These are phyloP conservation scores for Nematostella vectensis DNA, from an alignment of 92 coral and sea anemone species.

Conservation along the genomic window DNA sequence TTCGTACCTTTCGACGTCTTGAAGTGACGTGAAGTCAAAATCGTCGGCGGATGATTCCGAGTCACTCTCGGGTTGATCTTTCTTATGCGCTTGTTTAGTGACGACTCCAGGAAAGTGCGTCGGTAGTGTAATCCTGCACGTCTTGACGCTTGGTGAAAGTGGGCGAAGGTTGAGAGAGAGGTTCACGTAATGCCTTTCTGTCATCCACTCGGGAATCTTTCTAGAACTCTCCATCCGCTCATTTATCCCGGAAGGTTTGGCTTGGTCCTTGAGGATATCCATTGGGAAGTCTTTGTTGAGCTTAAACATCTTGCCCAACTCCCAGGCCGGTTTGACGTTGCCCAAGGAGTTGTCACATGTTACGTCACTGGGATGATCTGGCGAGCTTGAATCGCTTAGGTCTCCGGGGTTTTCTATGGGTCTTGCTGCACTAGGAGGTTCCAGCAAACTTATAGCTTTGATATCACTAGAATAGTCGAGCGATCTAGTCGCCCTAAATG, in stretches of 20 bases:
- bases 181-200: neutral
- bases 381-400: too few relatives aligned
- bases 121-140: neutral
- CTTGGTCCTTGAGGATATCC: conserved; percentile 11
- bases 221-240: neutral
- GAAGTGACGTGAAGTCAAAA: conserved; percentile 1
- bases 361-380: too few relatives aligned
- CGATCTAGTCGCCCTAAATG: too few relatives aligned
- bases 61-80: neutral
- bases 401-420: too few relatives aligned
- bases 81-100: neutral
- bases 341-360: neutral
- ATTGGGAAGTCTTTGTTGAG: conserved; percentile 22
- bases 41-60: conserved; percentile 3
- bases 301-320: conserved; percentile 14
- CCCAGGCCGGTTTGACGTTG: conserved; percentile 29
- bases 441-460: too few relatives aligned
- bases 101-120: neutral
- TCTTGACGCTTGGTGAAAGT: neutral
- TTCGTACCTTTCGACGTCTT: neutral
- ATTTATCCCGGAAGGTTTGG: neutral
- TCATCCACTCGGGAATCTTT: neutral
- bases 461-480: too few relatives aligned
- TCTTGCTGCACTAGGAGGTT: too few relatives aligned
- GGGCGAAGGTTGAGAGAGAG: neutral